Base-by-base conservation (phyloP, 2,113 vertebrate species). In the Kobus ellipsiprymnus region DNA sequence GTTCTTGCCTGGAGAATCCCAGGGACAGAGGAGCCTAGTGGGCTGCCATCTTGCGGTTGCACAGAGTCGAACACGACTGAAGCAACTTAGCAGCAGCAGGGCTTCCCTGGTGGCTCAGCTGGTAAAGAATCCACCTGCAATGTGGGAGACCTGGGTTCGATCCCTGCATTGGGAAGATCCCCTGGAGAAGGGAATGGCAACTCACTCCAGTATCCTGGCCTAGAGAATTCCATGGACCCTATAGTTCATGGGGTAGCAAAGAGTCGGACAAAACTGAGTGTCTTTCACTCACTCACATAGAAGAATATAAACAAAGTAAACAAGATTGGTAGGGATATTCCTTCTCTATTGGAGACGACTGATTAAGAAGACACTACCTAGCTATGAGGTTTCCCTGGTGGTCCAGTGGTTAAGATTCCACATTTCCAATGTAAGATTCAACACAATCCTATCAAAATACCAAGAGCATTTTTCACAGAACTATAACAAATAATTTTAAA, bases 121-220 rank as follows among this genome's bases (percentile, higher is more conserved):
- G 64, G 64, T 71, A 71, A 71, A 71, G 64, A 71, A 23, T 23
- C 64, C 19, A 5, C n/a, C 64, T 36, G n/a, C 64, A 71, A 6
- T 71, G 64, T 36, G 19, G n/a, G 64, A 71, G n/a, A 71, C 64
- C 64, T 71, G 64, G n/a, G 19, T 36, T 71, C 2, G 0, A 23
- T 71, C 64, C 64, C n/a, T 36, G 19, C 0, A 0, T 71, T 23
- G 64, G n/a, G 64, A 36, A 36, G 17, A 36, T 36, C 9, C 64
- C 17, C n/a, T 36, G 64, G 64, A 36, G 64, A 36, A 36, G 17
- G 2, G 64, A 71, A 36, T 19, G 36, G 67, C n/a, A 36, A 71
- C 67, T 71, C n/a, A 36, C 19, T 71, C n/a, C 9, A 36, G 19
- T 12, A 36, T 71, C n/a, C n/a, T 36, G 64, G 64, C 64, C 64